Percentiles rank a stretch among this genome's conserved stretches.
Conservation (phyloP, 1,140 invertebrate genomes). For the Tetramorium simillimum region DNA sequence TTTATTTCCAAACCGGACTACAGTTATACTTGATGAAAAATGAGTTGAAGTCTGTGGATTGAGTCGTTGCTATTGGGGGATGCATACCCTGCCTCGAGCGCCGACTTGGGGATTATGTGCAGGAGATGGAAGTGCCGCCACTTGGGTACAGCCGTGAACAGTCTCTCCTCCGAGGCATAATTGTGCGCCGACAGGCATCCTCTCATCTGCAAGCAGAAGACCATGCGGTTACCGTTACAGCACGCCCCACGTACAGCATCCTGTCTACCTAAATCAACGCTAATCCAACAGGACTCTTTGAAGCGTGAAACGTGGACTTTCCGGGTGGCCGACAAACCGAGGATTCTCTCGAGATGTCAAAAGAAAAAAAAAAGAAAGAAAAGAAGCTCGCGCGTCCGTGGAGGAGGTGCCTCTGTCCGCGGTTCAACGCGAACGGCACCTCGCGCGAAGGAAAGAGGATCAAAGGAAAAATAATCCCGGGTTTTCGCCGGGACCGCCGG, state of each 20-base stretch:
- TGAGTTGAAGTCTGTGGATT: not conserved
- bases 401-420: not conserved
- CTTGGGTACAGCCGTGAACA: slow-evolving; percentile 82
- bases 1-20: not conserved
- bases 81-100: slow-evolving; percentile 83
- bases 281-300: not conserved
- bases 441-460: not conserved
- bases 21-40: too few relatives aligned
- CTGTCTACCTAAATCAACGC: not conserved
- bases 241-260: not conserved
- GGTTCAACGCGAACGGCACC: not conserved
- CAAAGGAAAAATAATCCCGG: too few relatives aligned
- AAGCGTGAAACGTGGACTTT: not conserved
- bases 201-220: slow-evolving; percentile 78
- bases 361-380: not conserved
- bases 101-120: slow-evolving; percentile 83
- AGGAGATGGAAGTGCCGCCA: slow-evolving; percentile 82
- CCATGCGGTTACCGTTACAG: not conserved
- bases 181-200: slow-evolving; percentile 82
- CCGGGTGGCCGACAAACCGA: too few relatives aligned
- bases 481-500: too few relatives aligned
- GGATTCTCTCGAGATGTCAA: not conserved
- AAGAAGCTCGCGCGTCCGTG: not conserved
- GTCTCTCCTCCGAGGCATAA: slow-evolving; percentile 83
- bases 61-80: not conserved